Evolutionary conservation across 2,113 vertebrate genomes (phyloP).

Genomic region (Onychostruthus taczanowskii): DNA sequence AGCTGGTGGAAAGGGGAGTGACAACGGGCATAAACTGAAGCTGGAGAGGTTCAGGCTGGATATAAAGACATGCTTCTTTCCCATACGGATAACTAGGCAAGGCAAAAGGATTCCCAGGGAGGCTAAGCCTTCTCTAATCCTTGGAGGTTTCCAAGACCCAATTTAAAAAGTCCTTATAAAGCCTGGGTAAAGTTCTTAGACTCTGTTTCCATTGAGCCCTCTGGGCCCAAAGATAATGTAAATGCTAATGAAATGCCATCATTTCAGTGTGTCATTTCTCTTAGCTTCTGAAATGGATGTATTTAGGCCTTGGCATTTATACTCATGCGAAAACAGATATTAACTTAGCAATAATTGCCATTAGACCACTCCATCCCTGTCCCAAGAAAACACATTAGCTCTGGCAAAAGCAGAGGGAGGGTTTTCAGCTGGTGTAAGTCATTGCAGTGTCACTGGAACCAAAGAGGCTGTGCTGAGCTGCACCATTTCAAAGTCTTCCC

Average conservation of each 20-base stretch:
- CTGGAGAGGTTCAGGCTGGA: background rate
- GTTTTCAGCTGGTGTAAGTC: background rate
- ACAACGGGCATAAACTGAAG: background rate
- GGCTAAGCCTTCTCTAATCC: background rate
- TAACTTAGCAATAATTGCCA: background rate
- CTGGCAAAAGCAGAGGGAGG: background rate
- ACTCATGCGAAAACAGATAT: background rate
- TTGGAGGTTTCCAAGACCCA: background rate
- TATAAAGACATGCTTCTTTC: background rate
- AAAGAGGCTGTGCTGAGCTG: background rate
- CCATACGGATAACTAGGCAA: background rate
- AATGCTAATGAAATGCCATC: conserved; percentile 23
- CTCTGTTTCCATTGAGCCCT: background rate
- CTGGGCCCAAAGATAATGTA: background rate
- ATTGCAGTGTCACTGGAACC: background rate
- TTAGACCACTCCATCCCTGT: background rate
- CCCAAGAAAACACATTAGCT: background rate
- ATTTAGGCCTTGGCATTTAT: conserved; percentile 7
- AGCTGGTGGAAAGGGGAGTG: background rate
- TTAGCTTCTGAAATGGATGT: background rate
- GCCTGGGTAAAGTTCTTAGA: background rate
- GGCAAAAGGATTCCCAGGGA: background rate
- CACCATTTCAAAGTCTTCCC: accelerated
- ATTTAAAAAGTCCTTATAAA: background rate
- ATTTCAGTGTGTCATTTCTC: background rate